A percentile compares a stretch with the other conserved stretches of the same genome.
phyloP scores from a whole-genome alignment of 2,113 vertebrate genomes.

The Hymenochirus boettgeri region DNA sequence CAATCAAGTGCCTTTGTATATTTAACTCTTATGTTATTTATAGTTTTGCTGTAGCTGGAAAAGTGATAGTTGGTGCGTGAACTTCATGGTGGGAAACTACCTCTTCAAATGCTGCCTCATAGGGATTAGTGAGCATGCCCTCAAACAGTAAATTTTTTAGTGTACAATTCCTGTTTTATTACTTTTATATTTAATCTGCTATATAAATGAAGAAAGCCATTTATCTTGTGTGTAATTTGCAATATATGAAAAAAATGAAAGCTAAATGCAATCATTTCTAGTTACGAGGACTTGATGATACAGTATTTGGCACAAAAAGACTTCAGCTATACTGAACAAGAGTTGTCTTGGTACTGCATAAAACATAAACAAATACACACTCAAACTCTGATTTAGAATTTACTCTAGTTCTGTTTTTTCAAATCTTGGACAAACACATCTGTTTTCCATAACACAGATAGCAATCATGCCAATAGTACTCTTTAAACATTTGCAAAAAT shows the following conservation, averaged over 20 bases:
- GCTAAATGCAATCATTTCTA: conserved; percentile 5
- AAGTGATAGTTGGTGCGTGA: too few relatives aligned
- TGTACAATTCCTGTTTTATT: too few relatives aligned
- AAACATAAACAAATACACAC: conserved; percentile 19
- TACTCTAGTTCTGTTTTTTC: conserved; percentile 6
- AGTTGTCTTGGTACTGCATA: conserved; percentile 26
- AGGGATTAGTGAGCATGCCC: too few relatives aligned
- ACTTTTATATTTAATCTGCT: too few relatives aligned
- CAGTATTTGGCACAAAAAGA: not conserved
- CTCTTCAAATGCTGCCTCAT: too few relatives aligned
- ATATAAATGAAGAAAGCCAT: not conserved
- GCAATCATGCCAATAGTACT: not conserved
- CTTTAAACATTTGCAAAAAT: conserved; percentile 7
- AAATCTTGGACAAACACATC: conserved; percentile 9
- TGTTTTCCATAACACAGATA: conserved; percentile 11
- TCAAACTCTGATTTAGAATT: not conserved
- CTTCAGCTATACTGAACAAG: not conserved
- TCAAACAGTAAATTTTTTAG: too few relatives aligned
- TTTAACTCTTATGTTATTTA: too few relatives aligned
- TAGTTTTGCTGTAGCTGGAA: too few relatives aligned
- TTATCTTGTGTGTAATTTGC: not conserved
- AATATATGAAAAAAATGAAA: not conserved
- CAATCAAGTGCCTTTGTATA: too few relatives aligned
- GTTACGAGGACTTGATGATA: not conserved
- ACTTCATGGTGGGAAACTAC: too few relatives aligned